phyloP scores from a whole-genome alignment of 1,140 invertebrate genomes.

The Harlomillsia oculata region DNA sequence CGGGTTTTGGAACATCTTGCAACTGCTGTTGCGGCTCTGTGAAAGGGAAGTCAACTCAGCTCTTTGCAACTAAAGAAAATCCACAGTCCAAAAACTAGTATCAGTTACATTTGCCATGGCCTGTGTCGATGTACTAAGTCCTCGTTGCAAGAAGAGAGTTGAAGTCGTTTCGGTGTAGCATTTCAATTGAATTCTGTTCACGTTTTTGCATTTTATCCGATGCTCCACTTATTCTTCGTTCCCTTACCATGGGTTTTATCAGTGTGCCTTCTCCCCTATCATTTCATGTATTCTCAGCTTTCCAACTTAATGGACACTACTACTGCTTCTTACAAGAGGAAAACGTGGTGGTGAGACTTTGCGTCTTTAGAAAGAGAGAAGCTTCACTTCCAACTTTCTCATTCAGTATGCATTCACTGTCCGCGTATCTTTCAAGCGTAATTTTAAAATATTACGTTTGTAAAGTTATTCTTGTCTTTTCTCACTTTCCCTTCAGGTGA shows the following conservation, averaged over 20 bases:
- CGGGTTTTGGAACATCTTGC: no score
- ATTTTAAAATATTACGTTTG: conserved; percentile 27
- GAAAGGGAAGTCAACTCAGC: no score
- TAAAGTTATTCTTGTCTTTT: neutral
- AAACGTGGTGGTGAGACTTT: neutral
- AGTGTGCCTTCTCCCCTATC: conserved; percentile 5
- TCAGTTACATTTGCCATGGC: no score
- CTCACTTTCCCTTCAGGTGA: neutral
- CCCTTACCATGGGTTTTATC: conserved; percentile 8
- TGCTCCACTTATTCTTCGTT: conserved; percentile 15
- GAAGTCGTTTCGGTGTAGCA: no score
- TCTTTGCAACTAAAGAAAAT: no score
- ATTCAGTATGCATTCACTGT: conserved; percentile 16
- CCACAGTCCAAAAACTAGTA: no score
- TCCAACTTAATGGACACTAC: no score
- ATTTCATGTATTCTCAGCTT: no score
- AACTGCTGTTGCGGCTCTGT: no score
- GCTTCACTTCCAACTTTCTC: conserved; percentile 4
- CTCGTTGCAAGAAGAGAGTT: no score
- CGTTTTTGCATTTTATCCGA: conserved; percentile 21
- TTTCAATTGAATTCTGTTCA: conserved; percentile 21
- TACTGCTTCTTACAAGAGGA: no score
- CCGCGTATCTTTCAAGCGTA: conserved; percentile 18
- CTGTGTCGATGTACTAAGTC: no score
- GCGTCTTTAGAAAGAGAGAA: neutral